These are phyloP conservation scores for Branchellion lobata DNA, from an alignment of 2,888 invertebrate genomes.

Conservation along the genomic window DNA sequence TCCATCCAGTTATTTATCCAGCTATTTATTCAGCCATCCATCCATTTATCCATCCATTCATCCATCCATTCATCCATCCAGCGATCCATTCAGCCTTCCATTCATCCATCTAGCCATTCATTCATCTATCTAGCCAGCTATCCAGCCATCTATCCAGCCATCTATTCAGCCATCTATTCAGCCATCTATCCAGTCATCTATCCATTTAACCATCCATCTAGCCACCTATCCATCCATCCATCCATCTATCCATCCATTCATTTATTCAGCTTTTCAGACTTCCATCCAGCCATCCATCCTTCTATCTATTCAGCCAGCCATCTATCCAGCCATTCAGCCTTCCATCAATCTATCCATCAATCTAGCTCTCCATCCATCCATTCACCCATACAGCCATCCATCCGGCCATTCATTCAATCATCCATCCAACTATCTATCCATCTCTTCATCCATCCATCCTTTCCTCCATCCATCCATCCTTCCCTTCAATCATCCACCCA, in stretches of 20 bases:
- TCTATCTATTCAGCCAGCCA: neutral
- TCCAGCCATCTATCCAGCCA: neutral
- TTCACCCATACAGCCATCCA: neutral
- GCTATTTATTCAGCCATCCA: too few species aligned
- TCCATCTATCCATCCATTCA: conserved; percentile 8
- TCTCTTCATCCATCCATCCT: neutral
- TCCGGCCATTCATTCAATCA: neutral
- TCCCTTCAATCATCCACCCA: too few species aligned
- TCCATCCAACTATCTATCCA: neutral
- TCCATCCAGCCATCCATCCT: conserved; percentile 1
- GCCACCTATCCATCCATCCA: neutral
- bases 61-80: too few species aligned
- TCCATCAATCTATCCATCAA: neutral
- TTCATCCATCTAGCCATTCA: neutral
- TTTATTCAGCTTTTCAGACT: neutral
- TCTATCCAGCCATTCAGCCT: neutral
- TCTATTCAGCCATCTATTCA: neutral
- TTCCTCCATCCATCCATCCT: too few species aligned
- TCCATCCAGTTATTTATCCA: too few species aligned
- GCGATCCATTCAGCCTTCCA: too few species aligned
- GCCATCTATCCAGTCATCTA: neutral
- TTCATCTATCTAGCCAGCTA: neutral
- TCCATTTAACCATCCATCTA: conserved; percentile 1
- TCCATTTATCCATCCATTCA: too few species aligned
- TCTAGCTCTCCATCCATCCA: neutral